Evolutionary conservation across 2,888 invertebrate species (phyloP), one percentile per base, ranked within the genome.

Genomic region (Yponomeuta plumbellus): DNA sequence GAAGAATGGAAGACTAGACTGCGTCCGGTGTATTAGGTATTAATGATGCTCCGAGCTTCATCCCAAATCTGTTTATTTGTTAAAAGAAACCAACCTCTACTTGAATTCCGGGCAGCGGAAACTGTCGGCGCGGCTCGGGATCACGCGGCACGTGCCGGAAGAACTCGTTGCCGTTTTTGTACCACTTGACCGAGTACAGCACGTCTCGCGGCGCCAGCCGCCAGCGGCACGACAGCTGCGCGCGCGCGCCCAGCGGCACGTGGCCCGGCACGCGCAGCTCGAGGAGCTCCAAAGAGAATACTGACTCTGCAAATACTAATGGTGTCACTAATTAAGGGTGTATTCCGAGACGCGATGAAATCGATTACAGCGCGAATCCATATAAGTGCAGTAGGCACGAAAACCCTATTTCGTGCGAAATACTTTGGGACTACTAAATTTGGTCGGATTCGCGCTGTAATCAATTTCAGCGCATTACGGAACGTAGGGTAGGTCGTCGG

Each of bases 111-210:
- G 95, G 95, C 73, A 96, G 88, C 66, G 93, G 92, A 82, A 97
- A 97, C 76, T 95, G 94, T 84, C 96, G 94, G 58, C 95, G 94
- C 1, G 96, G 96, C 68, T 97, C 97, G 78, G 92, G 93, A 83
- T 97, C 96, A 66, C 95, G 92, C 22, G 97, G 97, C 72, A 97
- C 95, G 85, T 94, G 97, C 70, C 97, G 93, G 92, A 96, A 97
- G 92, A 97, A 97, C 88, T 97, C 97, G 83, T 95, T 94, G 72
- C 96, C 97, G 81, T 97, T 96, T 82, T 97, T 97, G 92, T 97
- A 52, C 97, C 97, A 97, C 89, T 97, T 97, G 76, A 97, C 97
- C 52, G 97, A 96, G 86, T 97, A 97, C 64, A 97, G 92, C 65
- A 94, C 94, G 83, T 97, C 97, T 4, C 94, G 94, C 74, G 96